These are phyloP conservation scores for Drosophila formosana DNA, from an alignment of 2,888 invertebrate genomes.

Conservation along the genomic window DNA sequence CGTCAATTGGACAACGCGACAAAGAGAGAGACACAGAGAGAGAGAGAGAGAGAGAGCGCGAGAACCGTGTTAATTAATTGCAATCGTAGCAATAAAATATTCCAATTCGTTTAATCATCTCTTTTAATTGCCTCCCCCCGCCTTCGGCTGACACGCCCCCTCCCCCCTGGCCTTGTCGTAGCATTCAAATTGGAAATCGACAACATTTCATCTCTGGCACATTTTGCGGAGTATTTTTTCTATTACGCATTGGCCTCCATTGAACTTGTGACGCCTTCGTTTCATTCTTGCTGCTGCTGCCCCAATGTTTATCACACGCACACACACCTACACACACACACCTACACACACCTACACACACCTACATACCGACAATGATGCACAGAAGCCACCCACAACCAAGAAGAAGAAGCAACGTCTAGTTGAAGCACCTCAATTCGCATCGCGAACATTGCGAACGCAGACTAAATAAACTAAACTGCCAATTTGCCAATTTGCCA, in stretches of 20 bases:
- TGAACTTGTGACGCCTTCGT: constrained; percentile 41
- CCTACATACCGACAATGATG: background rate
- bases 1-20: constrained; percentile 45
- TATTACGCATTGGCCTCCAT: constrained; percentile 41
- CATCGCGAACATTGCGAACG: background rate
- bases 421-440: background rate
- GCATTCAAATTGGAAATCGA: background rate
- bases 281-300: constrained; percentile 1
- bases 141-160: background rate
- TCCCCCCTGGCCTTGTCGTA: no score
- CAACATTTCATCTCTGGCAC: background rate
- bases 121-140: constrained; percentile 25
- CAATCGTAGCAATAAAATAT: constrained; percentile 59
- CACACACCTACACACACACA: constrained; percentile 17
- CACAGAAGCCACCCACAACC: constrained; percentile 16
- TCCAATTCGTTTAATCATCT: constrained; percentile 42
- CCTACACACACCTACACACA: background rate
- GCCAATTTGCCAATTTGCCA: background rate
- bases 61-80: constrained; percentile 63
- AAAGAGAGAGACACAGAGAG: background rate
- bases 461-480: background rate
- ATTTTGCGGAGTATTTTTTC: background rate
- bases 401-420: background rate
- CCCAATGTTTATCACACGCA: constrained; percentile 37
- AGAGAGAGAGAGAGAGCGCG: background rate